phyloP scores from a whole-genome alignment of 2,113 vertebrate genomes.

The Cyanoderma ruficeps region DNA sequence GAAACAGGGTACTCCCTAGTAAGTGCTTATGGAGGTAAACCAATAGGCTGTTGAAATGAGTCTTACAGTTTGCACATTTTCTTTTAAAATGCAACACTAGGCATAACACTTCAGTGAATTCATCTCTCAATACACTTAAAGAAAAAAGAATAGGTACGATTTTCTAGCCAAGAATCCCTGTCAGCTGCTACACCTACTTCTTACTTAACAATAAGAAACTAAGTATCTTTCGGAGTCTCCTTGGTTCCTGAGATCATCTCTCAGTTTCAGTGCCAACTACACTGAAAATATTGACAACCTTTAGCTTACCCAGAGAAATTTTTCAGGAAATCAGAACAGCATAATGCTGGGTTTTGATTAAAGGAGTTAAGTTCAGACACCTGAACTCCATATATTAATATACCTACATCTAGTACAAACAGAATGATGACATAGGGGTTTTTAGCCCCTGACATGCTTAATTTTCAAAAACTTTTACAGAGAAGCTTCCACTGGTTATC shows the following conservation, averaged over 20 bases:
- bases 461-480: background rate
- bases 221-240: background rate
- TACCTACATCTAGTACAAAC: background rate
- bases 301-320: background rate
- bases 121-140: background rate
- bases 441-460: background rate
- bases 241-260: background rate
- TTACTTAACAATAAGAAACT: background rate
- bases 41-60: background rate
- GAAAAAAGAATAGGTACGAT: background rate
- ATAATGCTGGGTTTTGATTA: background rate
- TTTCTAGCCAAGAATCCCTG: background rate
- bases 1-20: background rate
- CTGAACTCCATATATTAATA: background rate
- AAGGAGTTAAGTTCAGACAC: background rate
- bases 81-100: background rate
- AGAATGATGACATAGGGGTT: fast-evolving
- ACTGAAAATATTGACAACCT: background rate
- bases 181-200: background rate
- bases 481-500: background rate
- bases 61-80: background rate
- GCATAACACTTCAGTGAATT: background rate
- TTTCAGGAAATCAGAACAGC: background rate
- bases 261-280: background rate
- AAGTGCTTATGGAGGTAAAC: background rate